Evolutionary conservation across 2,888 invertebrate species (phyloP).

Genomic region (Calliscelio sp.): DNA sequence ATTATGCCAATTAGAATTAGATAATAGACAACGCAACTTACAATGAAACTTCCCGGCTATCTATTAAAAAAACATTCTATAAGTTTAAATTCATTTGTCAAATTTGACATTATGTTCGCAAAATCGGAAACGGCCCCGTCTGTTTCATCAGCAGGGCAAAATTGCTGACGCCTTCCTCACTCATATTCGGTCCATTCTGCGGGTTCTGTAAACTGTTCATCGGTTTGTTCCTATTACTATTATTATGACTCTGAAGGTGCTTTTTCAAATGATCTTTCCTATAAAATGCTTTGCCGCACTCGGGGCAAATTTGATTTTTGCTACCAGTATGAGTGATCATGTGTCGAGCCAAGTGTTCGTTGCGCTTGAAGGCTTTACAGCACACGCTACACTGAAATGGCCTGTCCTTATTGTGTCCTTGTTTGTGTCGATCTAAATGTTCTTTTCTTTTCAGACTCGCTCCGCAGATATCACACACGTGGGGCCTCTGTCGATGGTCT

Average conservation of each 20-base stretch:
- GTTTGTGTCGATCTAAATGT: conserved; percentile 92
- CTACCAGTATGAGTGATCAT: conserved; percentile 94
- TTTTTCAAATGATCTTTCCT: conserved; percentile 93
- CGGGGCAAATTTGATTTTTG: conserved; percentile 92
- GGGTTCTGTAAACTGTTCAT: conserved; percentile 84
- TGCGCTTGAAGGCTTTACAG: conserved; percentile 92
- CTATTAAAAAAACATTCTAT: no score
- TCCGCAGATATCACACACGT: conserved; percentile 92
- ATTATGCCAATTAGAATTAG: no score
- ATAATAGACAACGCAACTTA: no score
- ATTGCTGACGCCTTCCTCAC: conserved; percentile 81
- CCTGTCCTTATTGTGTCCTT: conserved; percentile 93
- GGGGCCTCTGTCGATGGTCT: conserved; percentile 92
- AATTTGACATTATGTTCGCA: conserved; percentile 80
- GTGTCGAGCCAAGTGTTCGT: conserved; percentile 94
- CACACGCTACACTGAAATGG: conserved; percentile 93
- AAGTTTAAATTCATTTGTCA: neutral
- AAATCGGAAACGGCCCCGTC: conserved; percentile 83
- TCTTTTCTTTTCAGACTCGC: conserved; percentile 92
- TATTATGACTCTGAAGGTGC: conserved; percentile 92
- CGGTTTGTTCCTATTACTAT: conserved; percentile 89
- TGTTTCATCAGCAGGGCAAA: conserved; percentile 84
- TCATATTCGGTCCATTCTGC: conserved; percentile 82
- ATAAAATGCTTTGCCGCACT: conserved; percentile 91
- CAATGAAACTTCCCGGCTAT: no score